Percentiles rank a stretch among this genome's conserved stretches.
Conservation (phyloP, 2,797 vertebrate genomes). For the Scolopax rusticola region DNA sequence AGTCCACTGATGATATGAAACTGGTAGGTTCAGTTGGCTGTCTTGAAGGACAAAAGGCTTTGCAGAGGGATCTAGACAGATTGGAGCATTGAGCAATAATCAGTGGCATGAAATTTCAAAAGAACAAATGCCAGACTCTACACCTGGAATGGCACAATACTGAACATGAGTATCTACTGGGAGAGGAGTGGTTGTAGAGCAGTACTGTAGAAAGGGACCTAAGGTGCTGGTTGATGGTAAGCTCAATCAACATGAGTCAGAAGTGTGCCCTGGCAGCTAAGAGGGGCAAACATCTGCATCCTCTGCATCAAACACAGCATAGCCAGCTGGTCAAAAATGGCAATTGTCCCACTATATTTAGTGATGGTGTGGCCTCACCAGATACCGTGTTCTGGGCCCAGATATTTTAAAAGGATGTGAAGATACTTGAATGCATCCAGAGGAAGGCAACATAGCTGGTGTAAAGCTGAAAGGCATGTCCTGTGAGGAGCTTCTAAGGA, state of each 20-base stretch:
- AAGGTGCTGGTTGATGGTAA: background rate
- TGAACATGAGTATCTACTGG: no score
- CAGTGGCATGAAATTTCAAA: background rate
- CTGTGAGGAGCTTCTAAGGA: background rate
- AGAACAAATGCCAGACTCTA: background rate
- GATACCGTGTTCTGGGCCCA: background rate
- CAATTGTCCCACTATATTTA: background rate
- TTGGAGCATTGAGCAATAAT: background rate
- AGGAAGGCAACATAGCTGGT: background rate
- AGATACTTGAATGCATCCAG: background rate
- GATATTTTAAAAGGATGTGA: background rate
- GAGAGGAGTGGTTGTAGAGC: background rate
- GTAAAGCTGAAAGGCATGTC: no score
- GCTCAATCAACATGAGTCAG: background rate
- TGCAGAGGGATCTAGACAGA: background rate
- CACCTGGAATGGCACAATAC: background rate
- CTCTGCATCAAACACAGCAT: background rate
- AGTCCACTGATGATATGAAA: background rate
- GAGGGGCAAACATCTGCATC: background rate
- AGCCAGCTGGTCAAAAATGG: background rate
- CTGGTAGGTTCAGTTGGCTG: background rate
- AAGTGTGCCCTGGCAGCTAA: background rate
- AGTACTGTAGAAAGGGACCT: background rate
- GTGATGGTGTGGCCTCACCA: background rate
- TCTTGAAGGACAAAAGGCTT: background rate